Conservation (phyloP, 1,140 invertebrate species). For the Bombus ignitus region DNA sequence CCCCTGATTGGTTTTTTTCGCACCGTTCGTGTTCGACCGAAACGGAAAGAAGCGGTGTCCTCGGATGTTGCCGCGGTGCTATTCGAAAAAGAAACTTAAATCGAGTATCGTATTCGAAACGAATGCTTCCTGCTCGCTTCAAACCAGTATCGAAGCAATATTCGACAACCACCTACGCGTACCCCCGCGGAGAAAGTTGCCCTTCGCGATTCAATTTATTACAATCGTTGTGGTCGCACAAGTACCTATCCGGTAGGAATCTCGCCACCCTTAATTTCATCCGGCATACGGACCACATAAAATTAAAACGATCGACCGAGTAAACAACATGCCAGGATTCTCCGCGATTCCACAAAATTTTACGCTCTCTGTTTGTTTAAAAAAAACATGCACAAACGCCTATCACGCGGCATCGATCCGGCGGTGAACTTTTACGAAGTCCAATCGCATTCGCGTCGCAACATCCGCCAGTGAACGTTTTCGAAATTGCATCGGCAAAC, state of each 20-base stretch:
- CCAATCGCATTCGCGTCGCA: not conserved
- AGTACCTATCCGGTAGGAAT: slow-evolving; percentile 56
- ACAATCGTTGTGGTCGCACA: slow-evolving; percentile 59
- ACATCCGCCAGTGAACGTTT: not conserved
- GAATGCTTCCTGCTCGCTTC: slow-evolving; percentile 62
- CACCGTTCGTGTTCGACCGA: not conserved
- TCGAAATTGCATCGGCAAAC: slow-evolving; percentile 20
- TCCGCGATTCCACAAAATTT: slow-evolving; percentile 5
- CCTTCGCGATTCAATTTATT: slow-evolving; percentile 69
- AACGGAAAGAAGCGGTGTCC: not conserved
- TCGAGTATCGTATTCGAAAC: slow-evolving; percentile 52
- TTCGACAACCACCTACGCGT: slow-evolving; percentile 71
- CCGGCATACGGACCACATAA: slow-evolving; percentile 46
- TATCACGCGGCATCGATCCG: not conserved
- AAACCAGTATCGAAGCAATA: slow-evolving; percentile 68
- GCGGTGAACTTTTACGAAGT: not conserved
- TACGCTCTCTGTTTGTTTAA: not conserved
- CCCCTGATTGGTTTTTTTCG: not conserved
- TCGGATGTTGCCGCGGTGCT: slow-evolving; percentile 3
- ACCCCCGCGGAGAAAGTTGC: slow-evolving; percentile 72
- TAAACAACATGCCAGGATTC: slow-evolving; percentile 40
- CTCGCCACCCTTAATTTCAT: slow-evolving; percentile 61
- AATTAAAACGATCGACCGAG: slow-evolving; percentile 60
- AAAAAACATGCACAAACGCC: not conserved
- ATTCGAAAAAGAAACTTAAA: slow-evolving; percentile 58